Evolutionary conservation across 2,113 vertebrate species (phyloP).

Genomic region (Otocyon megalotis): DNA sequence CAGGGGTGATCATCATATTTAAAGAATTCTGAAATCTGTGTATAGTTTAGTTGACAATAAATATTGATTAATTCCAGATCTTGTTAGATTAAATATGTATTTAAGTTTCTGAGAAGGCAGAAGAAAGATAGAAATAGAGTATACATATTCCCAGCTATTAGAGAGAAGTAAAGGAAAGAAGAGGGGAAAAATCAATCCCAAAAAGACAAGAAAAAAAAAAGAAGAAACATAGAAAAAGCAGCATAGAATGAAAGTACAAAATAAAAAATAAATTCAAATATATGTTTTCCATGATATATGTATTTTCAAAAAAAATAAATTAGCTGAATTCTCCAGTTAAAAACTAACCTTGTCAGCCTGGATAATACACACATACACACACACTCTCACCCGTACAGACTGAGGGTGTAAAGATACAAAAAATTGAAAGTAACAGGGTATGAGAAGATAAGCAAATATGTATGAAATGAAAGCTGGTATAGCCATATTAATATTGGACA

Average conservation of each 20-base stretch:
- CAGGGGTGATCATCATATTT: background rate
- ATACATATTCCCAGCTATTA: background rate
- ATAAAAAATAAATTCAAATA: background rate
- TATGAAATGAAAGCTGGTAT: background rate
- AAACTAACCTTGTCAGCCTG: background rate
- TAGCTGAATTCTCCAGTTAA: background rate
- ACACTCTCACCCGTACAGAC: background rate
- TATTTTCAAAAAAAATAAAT: conserved; percentile 27
- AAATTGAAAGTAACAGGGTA: background rate
- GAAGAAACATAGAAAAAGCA: background rate
- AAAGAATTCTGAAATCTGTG: background rate
- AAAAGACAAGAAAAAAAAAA: background rate
- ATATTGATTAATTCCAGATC: background rate
- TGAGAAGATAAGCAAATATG: background rate
- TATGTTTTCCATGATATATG: background rate
- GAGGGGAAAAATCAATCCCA: background rate
- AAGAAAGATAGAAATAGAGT: background rate
- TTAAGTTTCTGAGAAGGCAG: background rate
- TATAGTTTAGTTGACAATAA: background rate
- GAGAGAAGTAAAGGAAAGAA: background rate
- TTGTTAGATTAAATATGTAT: background rate
- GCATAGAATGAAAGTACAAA: background rate
- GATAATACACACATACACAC: background rate
- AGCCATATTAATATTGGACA: background rate
- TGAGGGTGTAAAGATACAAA: background rate